Evolutionary conservation across 2,888 invertebrate species (phyloP), one percentile per base, ranked within the genome.

Genomic region (Nesidiocoris tenuis): DNA sequence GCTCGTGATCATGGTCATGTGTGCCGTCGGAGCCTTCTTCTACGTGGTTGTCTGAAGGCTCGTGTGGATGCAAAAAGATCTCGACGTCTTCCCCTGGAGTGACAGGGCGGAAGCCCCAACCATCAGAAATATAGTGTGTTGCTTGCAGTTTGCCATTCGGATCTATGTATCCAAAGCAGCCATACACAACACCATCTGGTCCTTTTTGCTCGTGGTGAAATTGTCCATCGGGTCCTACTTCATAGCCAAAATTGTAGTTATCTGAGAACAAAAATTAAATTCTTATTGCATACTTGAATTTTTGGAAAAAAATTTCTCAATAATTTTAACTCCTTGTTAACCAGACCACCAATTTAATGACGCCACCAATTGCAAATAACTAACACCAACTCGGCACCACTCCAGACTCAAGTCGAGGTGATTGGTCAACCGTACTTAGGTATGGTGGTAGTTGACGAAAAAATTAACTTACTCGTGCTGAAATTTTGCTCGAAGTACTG

Each of bases 141-240:
- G 89, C 90, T 54, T 88, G 87, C 12, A 91, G 85, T 77, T 86
- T 86, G 55, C 87, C 87, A 65, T 88, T 88, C 0, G 90, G 88
- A 82, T 91, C 90, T 57, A 91, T 87, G 83, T 90, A 90, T 24
- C 92, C 92, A 80, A 92, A 92, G 83, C 92, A 92, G 79, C 92
- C 92, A 81, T 92, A 92, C 0, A 91, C 92, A 18, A 92, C 90
- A 19, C 90, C 90, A 81, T 92, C 91, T 0, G 90, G 89, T 2
- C 91, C 91, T 75, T 90, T 88, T 77, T 87, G 89, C 84, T 92
- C 92, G 82, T 92, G 91, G 82, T 92, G 92, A 82, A 92, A 92
- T 84, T 92, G 91, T 57, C 90, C 90, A 81, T 89, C 88, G 1
- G 90, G 89, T 75, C 89, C 90, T 72, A 92, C 88, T 82, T 91